Evolutionary conservation across 2,113 vertebrate genomes (phyloP), one percentile per base, ranked within the genome.

Genomic region (Zingel zingel): DNA sequence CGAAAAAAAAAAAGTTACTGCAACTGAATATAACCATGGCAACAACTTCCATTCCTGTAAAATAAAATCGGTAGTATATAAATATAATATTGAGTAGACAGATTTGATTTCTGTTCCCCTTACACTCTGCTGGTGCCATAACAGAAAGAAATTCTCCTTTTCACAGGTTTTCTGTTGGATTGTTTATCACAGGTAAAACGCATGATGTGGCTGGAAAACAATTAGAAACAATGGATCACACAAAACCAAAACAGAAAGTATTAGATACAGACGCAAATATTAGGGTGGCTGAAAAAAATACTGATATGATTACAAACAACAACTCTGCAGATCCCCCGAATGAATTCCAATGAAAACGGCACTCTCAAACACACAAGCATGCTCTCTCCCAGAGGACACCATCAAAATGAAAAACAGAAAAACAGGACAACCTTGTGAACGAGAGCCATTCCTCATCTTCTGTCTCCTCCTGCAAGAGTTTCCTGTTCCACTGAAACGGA

Each of bases 401-500:
- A 57, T 84, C 73, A 75, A 80, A 67, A 77, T 51, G 69, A 58
- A 80, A 88, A 91, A 87, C 76, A 18, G 43, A 63, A 73, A 90
- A 90, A 87, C 56, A 69, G 87, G 83, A 88, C 84, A 84, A 78
- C 58, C 75, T 83, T 10, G 16, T 81, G 81, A 89, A 85, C 70
- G 14, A 54, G 74, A 82, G 74, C 56, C 89, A 92, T 93, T 89
- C 71, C 76, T 94, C 92, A 93, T 90, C 74, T 74, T 73, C 53
- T 80, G 85, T 81, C 89, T 91, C 87, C 68, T 82, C 67, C 70
- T 86, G 80, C 72, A 81, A 27, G 85, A 83, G 91, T 92, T 94
- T 93, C 90, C 86, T 93, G 89, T 93, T 91, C 82, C 89, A 89
- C 72, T n/a, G 21, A 89, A 93, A 91, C 72, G 84, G 88, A 93